Conservation (phyloP, 2,113 vertebrate species). For the Vulpes lagopus region DNA sequence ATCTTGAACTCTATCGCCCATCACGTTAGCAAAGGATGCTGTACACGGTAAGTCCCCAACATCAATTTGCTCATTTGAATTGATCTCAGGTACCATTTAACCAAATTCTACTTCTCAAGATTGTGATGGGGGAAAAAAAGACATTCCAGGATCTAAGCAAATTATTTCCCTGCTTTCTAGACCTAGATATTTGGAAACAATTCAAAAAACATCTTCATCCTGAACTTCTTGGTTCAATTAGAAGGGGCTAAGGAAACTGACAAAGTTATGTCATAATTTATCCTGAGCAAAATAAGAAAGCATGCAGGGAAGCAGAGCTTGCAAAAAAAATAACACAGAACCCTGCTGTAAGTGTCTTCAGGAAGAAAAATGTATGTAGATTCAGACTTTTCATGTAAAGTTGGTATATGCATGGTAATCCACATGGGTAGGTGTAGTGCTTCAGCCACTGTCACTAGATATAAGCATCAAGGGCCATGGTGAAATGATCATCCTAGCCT, state of each 20-base stretch:
- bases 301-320: not conserved
- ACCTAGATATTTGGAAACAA: not conserved
- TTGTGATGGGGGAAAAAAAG: not conserved
- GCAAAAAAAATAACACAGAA: not conserved
- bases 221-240: conserved; percentile 42
- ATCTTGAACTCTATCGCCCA: not conserved
- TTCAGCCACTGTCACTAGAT: not conserved
- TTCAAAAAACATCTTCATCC: not conserved
- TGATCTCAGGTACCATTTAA: conserved; percentile 32
- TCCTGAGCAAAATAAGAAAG: conserved; percentile 3
- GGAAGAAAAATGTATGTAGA: not conserved
- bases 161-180: conserved; percentile 24
- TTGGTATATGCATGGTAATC: rapidly evolving
- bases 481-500: not conserved
- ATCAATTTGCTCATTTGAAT: conserved; percentile 33
- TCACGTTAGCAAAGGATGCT: not conserved
- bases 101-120: not conserved
- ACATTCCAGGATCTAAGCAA: not conserved
- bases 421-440: rapidly evolving
- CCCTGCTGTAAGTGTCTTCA: not conserved
- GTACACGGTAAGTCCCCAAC: not conserved
- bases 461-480: not conserved
- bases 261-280: not conserved
- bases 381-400: not conserved
- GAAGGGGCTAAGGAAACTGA: not conserved